Percentiles rank a stretch among this genome's conserved stretches.
Evolutionary conservation across 2,888 invertebrate genomes (phyloP).

Genomic region (Drosophila kanekoi): DNA sequence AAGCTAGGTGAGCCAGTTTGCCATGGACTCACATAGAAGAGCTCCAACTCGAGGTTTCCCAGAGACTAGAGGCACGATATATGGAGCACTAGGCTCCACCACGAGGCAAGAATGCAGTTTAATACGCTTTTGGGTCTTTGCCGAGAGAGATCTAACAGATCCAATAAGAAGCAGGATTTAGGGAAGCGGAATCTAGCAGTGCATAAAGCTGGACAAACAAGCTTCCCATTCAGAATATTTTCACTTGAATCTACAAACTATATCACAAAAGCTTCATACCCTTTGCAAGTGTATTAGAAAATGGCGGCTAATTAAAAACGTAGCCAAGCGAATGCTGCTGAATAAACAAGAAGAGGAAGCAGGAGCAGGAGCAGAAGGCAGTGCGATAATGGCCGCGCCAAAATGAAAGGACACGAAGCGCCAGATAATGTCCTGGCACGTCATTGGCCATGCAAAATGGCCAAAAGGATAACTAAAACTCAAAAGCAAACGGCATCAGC

Average conservation of each 20-base stretch:
- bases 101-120: no score
- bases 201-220: no score
- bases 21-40: no score
- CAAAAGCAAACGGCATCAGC: conserved; percentile 35
- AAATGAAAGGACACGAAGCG: conserved; percentile 45
- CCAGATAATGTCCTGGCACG: conserved; percentile 66
- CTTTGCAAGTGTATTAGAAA: conserved; percentile 33
- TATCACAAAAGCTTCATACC: conserved; percentile 9
- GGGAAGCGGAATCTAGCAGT: no score
- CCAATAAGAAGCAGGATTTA: no score
- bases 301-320: conserved; percentile 82
- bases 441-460: conserved; percentile 59
- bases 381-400: conserved; percentile 64
- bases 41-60: no score
- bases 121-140: no score
- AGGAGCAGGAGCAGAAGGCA: conserved; percentile 31
- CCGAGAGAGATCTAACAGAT: no score
- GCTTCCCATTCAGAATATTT: not conserved
- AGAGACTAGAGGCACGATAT: no score
- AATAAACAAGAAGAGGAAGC: conserved; percentile 57
- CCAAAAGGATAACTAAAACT: conserved; percentile 69
- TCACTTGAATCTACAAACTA: not conserved
- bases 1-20: no score
- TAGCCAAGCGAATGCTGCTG: conserved; percentile 64
- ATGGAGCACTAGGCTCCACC: no score